Base-by-base conservation (phyloP, 2,113 vertebrate species). In the Labrus mixtus region DNA sequence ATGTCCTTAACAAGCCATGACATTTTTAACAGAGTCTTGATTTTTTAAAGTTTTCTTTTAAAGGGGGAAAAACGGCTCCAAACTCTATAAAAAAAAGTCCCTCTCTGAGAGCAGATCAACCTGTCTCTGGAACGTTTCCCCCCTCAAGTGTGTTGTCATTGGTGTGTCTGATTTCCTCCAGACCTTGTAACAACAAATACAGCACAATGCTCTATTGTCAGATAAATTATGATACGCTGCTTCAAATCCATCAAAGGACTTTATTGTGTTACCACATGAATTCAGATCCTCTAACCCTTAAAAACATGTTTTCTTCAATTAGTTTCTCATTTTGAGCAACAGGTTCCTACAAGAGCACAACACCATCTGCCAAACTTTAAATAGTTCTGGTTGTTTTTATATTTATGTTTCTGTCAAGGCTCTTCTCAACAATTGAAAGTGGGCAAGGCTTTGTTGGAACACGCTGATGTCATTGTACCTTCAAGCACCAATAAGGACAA, bases 1-100 rank as follows among this genome's bases (percentile, higher is more conserved):
- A 19, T 2, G 19, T 43, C 39, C 22, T 60, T 60, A 71, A 80
- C 60, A 73, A 70, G 68, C 64, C 55, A 51, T 69, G 64, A 88
- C 81, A 75, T 62, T 60, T 23, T 68, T 57, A 76, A 57, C 48
- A 48, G 16, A 62, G 36, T 46, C 33, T 81, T 61, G 29, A 68
- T 67, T 61, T 45, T 61, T 45, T 39, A 6, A 17, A 2, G 13
- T 76, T 67, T 23, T 61, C 7, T 55, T 48, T 41, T 37, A 25
- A 58, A 76, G n/a, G 12, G 2, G 13, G 23, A 68, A 63, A 76
- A 33, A 4, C 7, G 60, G 48, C n/a, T 39, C 22, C 1, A 56
- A 15, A 16, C 8, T 29, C 2, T 12, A 15, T 5, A 48, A 36
- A 51, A 60, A 46, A 70, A 64, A 15, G 36, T 50, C 60, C 51